A percentile compares a stretch with the other conserved stretches of the same genome.
Evolutionary conservation across 2,888 invertebrate genomes (phyloP).

Genomic region (Liposcelis brunnea): DNA sequence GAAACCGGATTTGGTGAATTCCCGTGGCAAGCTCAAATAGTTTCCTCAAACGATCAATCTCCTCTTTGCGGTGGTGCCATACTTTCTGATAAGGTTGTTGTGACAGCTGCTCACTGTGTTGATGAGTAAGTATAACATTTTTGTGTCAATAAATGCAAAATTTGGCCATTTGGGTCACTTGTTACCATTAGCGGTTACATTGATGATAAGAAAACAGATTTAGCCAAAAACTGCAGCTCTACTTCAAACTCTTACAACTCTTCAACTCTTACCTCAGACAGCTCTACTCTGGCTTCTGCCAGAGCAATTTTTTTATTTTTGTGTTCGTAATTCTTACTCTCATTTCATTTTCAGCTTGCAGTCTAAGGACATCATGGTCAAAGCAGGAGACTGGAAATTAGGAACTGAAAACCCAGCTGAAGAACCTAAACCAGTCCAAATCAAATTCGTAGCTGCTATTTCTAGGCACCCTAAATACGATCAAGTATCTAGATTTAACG

Average conservation of each 20-base stretch:
- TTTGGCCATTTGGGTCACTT: neutral
- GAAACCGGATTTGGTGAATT: conserved; percentile 64
- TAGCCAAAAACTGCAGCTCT: no score
- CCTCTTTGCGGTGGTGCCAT: conserved; percentile 67
- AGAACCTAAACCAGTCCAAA: conserved; percentile 63
- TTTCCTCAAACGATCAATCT: conserved; percentile 50
- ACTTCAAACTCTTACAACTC: no score
- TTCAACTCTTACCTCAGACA: no score
- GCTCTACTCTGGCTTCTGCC: no score
- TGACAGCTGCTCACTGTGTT: conserved; percentile 66
- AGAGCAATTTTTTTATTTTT: no score
- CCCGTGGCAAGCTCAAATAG: conserved; percentile 74
- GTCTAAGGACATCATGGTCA: conserved; percentile 50
- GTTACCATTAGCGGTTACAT: no score
- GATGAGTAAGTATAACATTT: conserved; percentile 47
- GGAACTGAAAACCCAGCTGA: conserved; percentile 45
- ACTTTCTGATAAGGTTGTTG: conserved; percentile 50
- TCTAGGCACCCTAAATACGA: conserved; percentile 52
- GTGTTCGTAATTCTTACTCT: no score
- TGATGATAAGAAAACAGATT: no score
- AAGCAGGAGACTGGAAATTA: conserved; percentile 70
- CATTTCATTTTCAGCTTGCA: no score
- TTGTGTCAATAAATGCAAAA: neutral
- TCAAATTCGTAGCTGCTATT: conserved; percentile 50
- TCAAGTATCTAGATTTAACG: conserved; percentile 39